Percentiles rank a stretch among this genome's conserved stretches.
Evolutionary conservation across 1,140 invertebrate genomes (phyloP).

Genomic region (Euschistus heros): DNA sequence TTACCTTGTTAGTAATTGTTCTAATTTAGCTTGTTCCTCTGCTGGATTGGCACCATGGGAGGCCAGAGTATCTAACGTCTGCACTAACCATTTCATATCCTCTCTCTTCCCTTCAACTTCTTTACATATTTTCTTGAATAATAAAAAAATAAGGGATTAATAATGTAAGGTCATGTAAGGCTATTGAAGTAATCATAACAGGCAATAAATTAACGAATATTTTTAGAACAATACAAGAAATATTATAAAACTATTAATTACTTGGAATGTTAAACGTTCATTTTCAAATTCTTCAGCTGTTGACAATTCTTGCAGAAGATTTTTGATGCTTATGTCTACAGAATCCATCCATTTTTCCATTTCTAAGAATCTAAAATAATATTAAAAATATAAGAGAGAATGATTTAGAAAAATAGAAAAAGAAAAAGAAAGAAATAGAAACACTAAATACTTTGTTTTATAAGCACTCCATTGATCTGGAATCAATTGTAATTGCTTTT

Average conservation of each 20-base stretch:
- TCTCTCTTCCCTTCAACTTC: constrained; percentile 81
- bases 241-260: constrained; percentile 8
- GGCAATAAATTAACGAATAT: no score
- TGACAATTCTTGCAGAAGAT: constrained; percentile 71
- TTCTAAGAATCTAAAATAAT: constrained; percentile 50
- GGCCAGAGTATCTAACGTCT: constrained; percentile 74
- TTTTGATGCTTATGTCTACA: constrained; percentile 69
- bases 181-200: no score
- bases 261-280: constrained; percentile 46
- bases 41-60: constrained; percentile 58
- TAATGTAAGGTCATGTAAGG: no score
- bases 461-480: constrained; percentile 84
- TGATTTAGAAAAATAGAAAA: no score
- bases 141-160: constrained; percentile 10
- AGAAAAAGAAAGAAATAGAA: no score
- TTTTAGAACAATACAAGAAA: no score
- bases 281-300: constrained; percentile 79
- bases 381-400: no score
- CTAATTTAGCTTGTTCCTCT: constrained; percentile 64
- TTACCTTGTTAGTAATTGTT: constrained; percentile 55
- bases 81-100: constrained; percentile 89
- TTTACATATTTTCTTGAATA: constrained; percentile 64
- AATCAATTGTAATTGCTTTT: constrained; percentile 69
- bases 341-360: constrained; percentile 86
- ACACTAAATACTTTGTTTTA: constrained; percentile 44